These are phyloP conservation scores for Malaclemys terrapin DNA, from an alignment of 2,113 vertebrate species.

Conservation along the genomic window DNA sequence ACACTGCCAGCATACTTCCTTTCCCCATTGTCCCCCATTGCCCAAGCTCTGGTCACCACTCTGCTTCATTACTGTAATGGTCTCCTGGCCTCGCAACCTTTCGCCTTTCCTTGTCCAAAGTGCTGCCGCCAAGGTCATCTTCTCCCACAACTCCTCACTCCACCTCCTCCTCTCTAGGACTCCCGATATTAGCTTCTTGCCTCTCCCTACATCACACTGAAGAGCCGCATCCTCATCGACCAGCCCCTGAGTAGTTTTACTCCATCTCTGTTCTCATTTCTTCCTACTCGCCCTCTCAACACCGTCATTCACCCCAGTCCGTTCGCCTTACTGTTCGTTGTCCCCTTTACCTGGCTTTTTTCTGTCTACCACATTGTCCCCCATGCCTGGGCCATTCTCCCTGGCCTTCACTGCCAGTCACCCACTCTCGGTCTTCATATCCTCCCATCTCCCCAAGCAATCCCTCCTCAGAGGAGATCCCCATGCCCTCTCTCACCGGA, in stretches of 20 bases:
- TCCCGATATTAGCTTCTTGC: not conserved
- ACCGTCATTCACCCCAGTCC: not conserved
- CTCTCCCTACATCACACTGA: not conserved
- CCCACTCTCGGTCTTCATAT: not conserved
- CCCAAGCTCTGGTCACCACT: not conserved
- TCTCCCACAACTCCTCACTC: not conserved
- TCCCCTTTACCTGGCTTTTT: not conserved
- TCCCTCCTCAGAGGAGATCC: not conserved
- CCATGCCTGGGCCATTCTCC: not conserved
- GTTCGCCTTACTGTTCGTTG: not conserved
- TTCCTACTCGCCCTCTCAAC: not conserved
- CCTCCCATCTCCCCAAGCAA: not conserved
- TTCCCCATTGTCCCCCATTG: too few species aligned
- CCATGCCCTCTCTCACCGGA: not conserved
- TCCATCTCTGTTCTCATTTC: not conserved
- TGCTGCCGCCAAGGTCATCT: not conserved
- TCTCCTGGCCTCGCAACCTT: not conserved
- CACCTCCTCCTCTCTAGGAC: too few species aligned
- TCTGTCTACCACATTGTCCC: not conserved
- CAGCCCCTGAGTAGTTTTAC: not conserved
- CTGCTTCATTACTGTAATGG: not conserved
- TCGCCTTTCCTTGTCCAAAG: not conserved
- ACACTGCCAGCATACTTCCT: too few species aligned
- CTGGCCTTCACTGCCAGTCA: not conserved
- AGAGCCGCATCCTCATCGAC: not conserved